phyloP scores from a whole-genome alignment of 2,113 vertebrate genomes.

The Bujurquina vittata region DNA sequence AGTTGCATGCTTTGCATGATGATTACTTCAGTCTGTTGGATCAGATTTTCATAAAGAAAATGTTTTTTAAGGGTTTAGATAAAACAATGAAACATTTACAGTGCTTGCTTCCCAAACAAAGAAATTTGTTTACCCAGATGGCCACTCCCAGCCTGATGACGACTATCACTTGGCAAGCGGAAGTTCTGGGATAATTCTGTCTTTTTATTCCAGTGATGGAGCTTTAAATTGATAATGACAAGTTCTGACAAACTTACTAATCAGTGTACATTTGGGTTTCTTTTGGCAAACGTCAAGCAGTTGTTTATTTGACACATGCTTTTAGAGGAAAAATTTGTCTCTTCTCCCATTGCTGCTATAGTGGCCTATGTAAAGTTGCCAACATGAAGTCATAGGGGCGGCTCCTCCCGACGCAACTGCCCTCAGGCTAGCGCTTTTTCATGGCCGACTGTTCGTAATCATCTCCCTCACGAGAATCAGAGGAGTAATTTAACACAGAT shows the following conservation, averaged over 20 bases:
- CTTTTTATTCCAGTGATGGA: not conserved
- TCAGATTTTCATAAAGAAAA: conserved; percentile 41
- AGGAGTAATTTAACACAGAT: conserved; percentile 70
- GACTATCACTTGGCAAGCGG: conserved; percentile 2
- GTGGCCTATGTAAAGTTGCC: conserved; percentile 65
- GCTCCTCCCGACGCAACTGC: conserved; percentile 57
- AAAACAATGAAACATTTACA: conserved; percentile 18
- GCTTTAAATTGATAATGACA: conserved; percentile 43
- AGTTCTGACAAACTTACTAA: conserved; percentile 49
- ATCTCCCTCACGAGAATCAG: conserved; percentile 62
- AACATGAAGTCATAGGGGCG: conserved; percentile 65
- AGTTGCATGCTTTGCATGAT: conserved; percentile 33
- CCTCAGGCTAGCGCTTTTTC: conserved; percentile 52
- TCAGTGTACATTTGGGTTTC: conserved; percentile 35
- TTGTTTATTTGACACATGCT: conserved; percentile 49
- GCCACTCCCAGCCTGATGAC: not conserved
- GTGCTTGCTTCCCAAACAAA: conserved; percentile 3
- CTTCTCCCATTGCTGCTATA: conserved; percentile 36
- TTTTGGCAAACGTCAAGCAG: conserved; percentile 46
- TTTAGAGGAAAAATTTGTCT: conserved; percentile 14
- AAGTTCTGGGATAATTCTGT: conserved; percentile 6
- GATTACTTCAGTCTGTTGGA: conserved; percentile 28
- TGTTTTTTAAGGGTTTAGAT: conserved; percentile 8
- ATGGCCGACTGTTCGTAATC: conserved; percentile 68
- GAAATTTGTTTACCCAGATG: conserved; percentile 15